Percentiles rank a stretch among this genome's conserved stretches.
Conservation (phyloP, 1,140 invertebrate species). For the Drosophila lini region DNA sequence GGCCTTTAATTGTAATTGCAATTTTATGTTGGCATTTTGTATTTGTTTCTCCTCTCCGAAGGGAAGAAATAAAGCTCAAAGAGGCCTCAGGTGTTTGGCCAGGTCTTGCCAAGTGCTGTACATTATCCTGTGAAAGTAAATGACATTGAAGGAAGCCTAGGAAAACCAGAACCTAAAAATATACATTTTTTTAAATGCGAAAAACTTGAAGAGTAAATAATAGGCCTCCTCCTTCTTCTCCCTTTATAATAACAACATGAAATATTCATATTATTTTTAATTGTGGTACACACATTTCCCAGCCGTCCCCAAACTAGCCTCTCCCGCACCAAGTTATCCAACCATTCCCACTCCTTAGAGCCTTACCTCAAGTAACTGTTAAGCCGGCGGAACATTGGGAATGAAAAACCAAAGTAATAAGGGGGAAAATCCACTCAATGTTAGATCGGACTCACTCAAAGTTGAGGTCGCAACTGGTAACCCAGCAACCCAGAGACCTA, state of each 20-base stretch:
- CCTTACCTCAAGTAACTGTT: constrained; percentile 32
- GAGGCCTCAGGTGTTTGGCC: constrained; percentile 21
- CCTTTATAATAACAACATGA: constrained; percentile 8
- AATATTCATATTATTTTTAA: constrained; percentile 20
- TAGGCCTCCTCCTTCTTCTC: background rate
- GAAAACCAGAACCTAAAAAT: background rate
- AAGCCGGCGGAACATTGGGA: constrained; percentile 22
- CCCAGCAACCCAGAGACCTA: constrained; percentile 41
- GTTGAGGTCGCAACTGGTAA: constrained; percentile 48
- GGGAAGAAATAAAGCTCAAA: background rate
- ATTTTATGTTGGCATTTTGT: constrained; percentile 28
- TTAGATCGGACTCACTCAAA: constrained; percentile 27
- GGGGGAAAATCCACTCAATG: constrained; percentile 2
- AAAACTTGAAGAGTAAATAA: background rate
- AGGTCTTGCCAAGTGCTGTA: background rate
- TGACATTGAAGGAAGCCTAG: background rate
- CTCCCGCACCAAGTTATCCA: constrained; percentile 50
- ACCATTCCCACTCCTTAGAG: constrained; percentile 34
- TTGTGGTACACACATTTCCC: constrained; percentile 20
- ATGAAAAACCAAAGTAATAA: constrained; percentile 15
- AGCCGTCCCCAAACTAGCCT: constrained; percentile 20
- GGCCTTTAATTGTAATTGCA: constrained; percentile 52
- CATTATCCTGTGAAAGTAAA: background rate
- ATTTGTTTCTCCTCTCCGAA: background rate
- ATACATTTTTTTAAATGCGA: background rate